Percentiles rank a stretch among this genome's conserved stretches.
These are phyloP conservation scores for Galeopterus variegatus DNA, from an alignment of 2,113 vertebrate species.

Conservation along the genomic window DNA sequence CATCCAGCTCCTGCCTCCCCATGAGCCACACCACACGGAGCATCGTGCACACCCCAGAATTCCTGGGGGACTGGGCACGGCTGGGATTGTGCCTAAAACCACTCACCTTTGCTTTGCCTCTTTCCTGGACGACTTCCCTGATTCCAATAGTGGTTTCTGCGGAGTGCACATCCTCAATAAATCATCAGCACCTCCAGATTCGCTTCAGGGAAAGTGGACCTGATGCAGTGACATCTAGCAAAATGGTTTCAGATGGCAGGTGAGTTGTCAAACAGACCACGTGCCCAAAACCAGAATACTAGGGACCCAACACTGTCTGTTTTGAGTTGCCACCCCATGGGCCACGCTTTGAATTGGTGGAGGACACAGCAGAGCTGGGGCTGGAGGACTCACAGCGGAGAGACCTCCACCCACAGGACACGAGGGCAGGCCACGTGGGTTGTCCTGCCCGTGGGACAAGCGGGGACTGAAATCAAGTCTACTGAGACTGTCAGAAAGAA, in stretches of 20 bases:
- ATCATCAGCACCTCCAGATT: rapidly evolving
- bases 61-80: rapidly evolving
- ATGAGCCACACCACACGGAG: background rate
- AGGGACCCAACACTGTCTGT: rapidly evolving
- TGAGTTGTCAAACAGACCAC: background rate
- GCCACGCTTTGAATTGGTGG: background rate
- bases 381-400: background rate
- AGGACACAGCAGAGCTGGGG: rapidly evolving
- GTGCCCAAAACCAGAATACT: background rate
- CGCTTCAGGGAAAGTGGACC: too few species aligned
- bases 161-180: background rate
- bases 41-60: background rate
- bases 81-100: background rate
- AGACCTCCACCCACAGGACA: background rate
- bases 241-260: background rate
- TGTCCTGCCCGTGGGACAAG: background rate
- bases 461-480: background rate
- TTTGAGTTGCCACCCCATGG: too few species aligned
- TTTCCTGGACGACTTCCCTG: too few species aligned
- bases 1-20: background rate
- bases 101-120: background rate
- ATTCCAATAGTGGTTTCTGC: background rate
- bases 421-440: background rate
- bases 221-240: background rate
- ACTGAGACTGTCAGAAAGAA: rapidly evolving